phyloP scores from a whole-genome alignment of 2,888 invertebrate species.

The Mesorhabditis sp. region DNA sequence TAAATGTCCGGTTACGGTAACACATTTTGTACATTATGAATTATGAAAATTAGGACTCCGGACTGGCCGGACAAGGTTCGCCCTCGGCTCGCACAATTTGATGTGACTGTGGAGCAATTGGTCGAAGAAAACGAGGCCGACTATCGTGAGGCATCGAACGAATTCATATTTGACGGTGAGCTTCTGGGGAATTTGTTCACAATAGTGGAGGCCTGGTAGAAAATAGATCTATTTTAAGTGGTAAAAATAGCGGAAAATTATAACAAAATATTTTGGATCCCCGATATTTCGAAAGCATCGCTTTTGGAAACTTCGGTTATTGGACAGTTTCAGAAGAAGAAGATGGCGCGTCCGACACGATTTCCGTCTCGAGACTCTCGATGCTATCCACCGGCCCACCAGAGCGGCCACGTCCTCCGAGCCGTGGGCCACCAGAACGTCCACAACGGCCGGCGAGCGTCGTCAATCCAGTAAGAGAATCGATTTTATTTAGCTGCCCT shows the following conservation, averaged over 20 bases:
- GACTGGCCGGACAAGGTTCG: background rate
- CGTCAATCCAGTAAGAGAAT: background rate
- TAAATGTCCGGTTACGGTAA: background rate
- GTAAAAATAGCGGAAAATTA: no score
- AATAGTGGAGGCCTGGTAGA: no score
- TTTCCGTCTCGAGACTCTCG: background rate
- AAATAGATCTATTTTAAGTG: no score
- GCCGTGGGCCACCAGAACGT: conserved; percentile 1
- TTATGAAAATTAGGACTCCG: background rate
- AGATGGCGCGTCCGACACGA: background rate
- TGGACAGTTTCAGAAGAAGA: background rate
- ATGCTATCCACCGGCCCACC: background rate
- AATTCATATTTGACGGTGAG: conserved; percentile 1
- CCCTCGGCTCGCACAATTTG: background rate
- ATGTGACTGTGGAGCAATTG: background rate
- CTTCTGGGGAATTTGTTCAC: background rate
- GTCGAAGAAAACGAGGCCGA: background rate
- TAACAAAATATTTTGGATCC: no score
- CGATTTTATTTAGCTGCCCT: background rate
- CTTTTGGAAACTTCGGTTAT: no score
- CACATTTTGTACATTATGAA: background rate
- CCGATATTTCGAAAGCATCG: no score
- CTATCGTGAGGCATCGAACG: background rate
- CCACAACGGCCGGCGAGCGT: background rate
- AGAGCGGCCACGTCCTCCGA: background rate